Percentiles rank a stretch among this genome's conserved stretches.
Conservation (phyloP, 1,140 invertebrate genomes). For the Bombus waltoni region DNA sequence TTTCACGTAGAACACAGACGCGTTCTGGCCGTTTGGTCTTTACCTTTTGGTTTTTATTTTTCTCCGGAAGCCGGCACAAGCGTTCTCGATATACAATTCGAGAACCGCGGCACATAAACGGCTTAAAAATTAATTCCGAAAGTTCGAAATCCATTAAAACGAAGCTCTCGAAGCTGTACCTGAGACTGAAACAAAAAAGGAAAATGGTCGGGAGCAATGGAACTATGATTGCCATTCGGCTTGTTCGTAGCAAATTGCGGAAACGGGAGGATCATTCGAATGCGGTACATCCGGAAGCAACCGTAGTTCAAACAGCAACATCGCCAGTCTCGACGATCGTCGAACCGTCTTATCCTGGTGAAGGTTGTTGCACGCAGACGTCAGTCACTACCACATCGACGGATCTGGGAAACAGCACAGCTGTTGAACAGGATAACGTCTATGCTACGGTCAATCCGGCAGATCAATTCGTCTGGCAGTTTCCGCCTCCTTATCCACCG, state of each 20-base stretch:
- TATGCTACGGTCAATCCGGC: constrained; percentile 76
- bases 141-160: constrained; percentile 44
- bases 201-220: constrained; percentile 91
- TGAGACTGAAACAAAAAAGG: constrained; percentile 78
- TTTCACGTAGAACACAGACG: neutral
- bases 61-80: constrained; percentile 33
- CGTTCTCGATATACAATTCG: constrained; percentile 66
- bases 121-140: constrained; percentile 74
- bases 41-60: constrained; percentile 14
- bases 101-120: constrained; percentile 57
- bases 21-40: neutral
- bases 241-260: constrained; percentile 93
- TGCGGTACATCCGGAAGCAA: constrained; percentile 85
- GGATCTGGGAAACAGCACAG: constrained; percentile 56
- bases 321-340: constrained; percentile 57
- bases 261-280: constrained; percentile 90
- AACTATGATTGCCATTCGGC: constrained; percentile 92
- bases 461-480: constrained; percentile 90
- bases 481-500: constrained; percentile 86
- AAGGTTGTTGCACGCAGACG: constrained; percentile 65
- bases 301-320: constrained; percentile 85
- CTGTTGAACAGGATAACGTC: constrained; percentile 74
- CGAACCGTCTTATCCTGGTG: constrained; percentile 60
- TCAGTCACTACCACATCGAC: constrained; percentile 65
- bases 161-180: constrained; percentile 77